phyloP scores from a whole-genome alignment of 2,797 vertebrate genomes.

The Octomys mimax region DNA sequence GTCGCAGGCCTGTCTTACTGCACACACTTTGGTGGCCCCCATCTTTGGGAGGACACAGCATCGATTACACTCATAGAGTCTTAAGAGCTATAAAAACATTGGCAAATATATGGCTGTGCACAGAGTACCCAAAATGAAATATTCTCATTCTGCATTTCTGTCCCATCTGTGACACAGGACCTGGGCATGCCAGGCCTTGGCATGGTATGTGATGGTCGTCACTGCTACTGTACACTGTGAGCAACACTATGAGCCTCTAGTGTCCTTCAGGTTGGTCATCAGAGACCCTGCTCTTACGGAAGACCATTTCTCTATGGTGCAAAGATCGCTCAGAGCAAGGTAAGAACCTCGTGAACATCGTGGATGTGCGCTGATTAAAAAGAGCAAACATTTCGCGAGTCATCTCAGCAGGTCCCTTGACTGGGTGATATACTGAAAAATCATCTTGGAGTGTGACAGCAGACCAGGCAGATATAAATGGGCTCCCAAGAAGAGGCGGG shows the following conservation, averaged over 20 bases:
- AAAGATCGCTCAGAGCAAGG: slow-evolving; percentile 44
- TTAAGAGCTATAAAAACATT: slow-evolving; percentile 74
- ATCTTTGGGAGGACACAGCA: slow-evolving; percentile 66
- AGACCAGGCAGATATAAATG: not conserved
- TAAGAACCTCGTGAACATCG: slow-evolving; percentile 51
- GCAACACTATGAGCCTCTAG: slow-evolving; percentile 73
- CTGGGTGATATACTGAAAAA: not conserved
- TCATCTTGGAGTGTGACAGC: not conserved
- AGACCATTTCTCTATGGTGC: slow-evolving; percentile 62
- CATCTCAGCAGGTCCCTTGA: not conserved
- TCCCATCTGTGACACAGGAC: slow-evolving; percentile 74
- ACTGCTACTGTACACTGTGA: slow-evolving; percentile 51
- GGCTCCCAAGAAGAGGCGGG: not conserved
- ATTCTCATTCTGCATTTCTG: slow-evolving; percentile 74
- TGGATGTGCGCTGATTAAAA: not conserved
- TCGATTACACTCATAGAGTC: slow-evolving; percentile 76
- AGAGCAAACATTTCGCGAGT: not conserved
- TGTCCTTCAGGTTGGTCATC: slow-evolving; percentile 81
- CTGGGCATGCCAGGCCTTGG: slow-evolving; percentile 59
- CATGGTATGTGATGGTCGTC: slow-evolving; percentile 73
- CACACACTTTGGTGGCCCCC: slow-evolving; percentile 44
- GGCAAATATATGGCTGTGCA: slow-evolving; percentile 77
- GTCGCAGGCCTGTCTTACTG: slow-evolving; percentile 64
- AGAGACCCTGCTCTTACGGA: slow-evolving; percentile 46
- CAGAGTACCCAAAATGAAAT: slow-evolving; percentile 63